Evolutionary conservation across 2,797 vertebrate genomes (phyloP), one percentile per base, ranked within the genome.

Genomic region (Monodelphis domestica): DNA sequence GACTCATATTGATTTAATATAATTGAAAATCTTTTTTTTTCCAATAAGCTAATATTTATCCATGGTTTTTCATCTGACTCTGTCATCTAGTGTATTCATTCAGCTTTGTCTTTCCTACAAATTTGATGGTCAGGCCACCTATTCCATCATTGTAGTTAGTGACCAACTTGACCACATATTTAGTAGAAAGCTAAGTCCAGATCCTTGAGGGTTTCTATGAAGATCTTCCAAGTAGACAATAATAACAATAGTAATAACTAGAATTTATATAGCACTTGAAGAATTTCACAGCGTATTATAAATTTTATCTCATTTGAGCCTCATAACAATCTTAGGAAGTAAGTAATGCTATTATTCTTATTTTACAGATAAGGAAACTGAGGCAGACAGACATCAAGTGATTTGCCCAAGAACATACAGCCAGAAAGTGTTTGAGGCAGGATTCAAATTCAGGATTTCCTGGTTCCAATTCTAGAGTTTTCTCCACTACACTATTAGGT

Each of bases 161-260:
- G 70, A 45, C 38, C 6, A 21, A 45, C 21, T 38, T 45, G 38
- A 70, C 45, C 45, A 38, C 38, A 78, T 24, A 78, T 78, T 78
- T 45, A 45, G n/a, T 17, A 78, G 17, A 78, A 78, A 7, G 9
- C n/a, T 78, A 45, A 45, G 21, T 45, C 21, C n/a, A 78, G 17
- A 24, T 78, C 38, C 70, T 78, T 38, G 38, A 15, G 38, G 70
- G 33, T n/a, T 14, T 38, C 15, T 17, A 70, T 17, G 15, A 57
- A 70, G 59, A 7, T n/a, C n/a, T 78, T 78, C 15, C 2, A 45
- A 89, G 94, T 56, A 51, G 3, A 56, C 11, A 92, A 92, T 56
- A 96, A 59, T 52, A 95, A 57, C 38, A 88, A 90, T 3, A 90
- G 53, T 15, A 78, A 59, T 52, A 90, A 56, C 53, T 52, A 87